Conservation (phyloP, 2,797 vertebrate genomes). For the Emydoidea blandingii region DNA sequence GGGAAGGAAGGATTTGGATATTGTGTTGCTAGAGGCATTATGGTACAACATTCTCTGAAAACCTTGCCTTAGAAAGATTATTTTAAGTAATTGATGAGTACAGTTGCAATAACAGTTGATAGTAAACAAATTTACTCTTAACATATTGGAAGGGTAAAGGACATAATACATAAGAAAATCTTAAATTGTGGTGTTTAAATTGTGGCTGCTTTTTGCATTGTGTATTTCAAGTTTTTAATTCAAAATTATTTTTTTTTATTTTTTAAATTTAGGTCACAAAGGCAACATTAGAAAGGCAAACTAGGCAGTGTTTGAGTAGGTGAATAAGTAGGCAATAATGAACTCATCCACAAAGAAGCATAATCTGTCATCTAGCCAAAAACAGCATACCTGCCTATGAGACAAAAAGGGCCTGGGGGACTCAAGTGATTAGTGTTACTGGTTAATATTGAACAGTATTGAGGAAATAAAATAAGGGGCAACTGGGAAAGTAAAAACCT, state of each 20-base stretch:
- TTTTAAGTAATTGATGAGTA: neutral
- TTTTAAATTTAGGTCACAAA: neutral
- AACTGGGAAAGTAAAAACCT: no score
- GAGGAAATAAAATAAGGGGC: neutral
- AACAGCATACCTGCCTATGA: neutral
- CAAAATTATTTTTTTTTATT: neutral
- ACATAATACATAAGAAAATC: neutral
- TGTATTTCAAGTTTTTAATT: conserved; percentile 5
- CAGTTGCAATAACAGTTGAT: neutral
- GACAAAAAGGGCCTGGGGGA: neutral
- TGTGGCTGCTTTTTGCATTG: neutral
- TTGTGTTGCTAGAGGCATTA: neutral
- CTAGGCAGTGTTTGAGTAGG: neutral
- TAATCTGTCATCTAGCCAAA: neutral
- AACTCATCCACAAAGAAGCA: neutral
- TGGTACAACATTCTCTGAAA: neutral
- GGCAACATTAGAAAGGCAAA: conserved; percentile 8
- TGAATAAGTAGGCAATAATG: conserved; percentile 19
- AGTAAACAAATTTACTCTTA: neutral
- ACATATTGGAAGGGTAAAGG: neutral
- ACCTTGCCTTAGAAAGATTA: neutral
- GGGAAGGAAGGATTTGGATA: neutral
- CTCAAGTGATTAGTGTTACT: neutral
- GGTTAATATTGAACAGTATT: neutral
- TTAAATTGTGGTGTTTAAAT: neutral